phyloP scores from a whole-genome alignment of 2,113 vertebrate genomes.

The Paedocypris sp. region DNA sequence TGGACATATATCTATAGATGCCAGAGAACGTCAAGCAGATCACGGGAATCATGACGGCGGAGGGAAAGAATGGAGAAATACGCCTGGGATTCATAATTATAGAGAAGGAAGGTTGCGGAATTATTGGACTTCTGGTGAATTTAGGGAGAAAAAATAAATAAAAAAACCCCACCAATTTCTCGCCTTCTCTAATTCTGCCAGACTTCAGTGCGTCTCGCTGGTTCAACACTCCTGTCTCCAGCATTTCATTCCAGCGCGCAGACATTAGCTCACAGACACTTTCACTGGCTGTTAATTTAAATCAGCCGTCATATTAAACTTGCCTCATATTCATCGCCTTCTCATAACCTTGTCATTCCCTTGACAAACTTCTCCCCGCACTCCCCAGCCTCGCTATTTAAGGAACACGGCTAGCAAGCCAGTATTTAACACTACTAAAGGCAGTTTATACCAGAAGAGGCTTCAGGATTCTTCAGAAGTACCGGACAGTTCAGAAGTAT shows the following conservation, averaged over 20 bases:
- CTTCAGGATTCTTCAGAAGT: no score
- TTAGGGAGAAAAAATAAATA: no score
- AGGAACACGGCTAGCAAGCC: neutral
- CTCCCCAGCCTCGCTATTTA: conserved; percentile 1
- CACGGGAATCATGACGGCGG: neutral
- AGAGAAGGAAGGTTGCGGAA: no score
- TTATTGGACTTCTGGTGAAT: no score
- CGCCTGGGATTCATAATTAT: neutral
- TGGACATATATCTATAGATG: neutral
- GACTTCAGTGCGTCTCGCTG: neutral
- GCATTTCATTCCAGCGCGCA: conserved; percentile 25
- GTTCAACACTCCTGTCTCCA: neutral
- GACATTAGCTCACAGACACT: conserved; percentile 30
- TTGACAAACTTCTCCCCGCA: conserved; percentile 23
- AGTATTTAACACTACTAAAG: conserved; percentile 9
- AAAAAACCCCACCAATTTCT: no score
- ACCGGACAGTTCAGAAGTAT: no score
- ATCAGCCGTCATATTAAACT: conserved; percentile 22
- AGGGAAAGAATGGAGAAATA: neutral
- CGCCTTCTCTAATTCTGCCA: neutral
- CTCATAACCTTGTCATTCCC: conserved; percentile 34
- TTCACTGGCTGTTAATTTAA: conserved; percentile 33
- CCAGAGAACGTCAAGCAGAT: neutral
- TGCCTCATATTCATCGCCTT: conserved; percentile 35
- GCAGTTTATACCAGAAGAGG: no score